Evolutionary conservation across 2,888 invertebrate species (phyloP), one percentile per base, ranked within the genome.

Genomic region (Andrena fulva): DNA sequence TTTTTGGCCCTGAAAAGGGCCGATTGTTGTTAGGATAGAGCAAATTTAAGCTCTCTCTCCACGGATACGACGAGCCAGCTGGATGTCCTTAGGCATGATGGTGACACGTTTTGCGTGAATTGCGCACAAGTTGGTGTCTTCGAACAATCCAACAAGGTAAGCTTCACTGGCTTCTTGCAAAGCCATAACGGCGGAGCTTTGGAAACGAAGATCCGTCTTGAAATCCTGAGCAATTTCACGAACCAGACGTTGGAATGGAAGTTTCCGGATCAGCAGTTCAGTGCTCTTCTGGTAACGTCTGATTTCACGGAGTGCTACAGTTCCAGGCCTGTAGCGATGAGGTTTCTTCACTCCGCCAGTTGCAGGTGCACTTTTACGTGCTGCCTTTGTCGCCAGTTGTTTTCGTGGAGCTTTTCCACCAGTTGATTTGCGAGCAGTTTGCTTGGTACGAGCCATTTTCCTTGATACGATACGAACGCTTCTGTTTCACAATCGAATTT

Each of bases 381-480:
- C 98, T 31, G 98, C 98, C 95, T 99, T 99, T 62, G 98, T 98
- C 54, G 98, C 98, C 94, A 87, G 92, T 94, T 98, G 98, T 95
- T 98, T 99, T 91, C 98, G 97, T 80, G 98, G 98, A 91, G 98
- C 98, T 95, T 99, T 98, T 91, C 98, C 98, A 96, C 98, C 98
- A 75, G 98, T 98, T 0, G 98, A 98, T 95, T 99, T 99, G 96
- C 98, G 98, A 73, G 98, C 98, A 27, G 98, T 99, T 94, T 99
- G 98, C 96, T 99, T 99, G 29, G 98, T 99, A 97, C 98, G 98
- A 87, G 98, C 98, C 98, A 99, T 99, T 87, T 0, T 10, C 0
- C 1, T 3, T 7, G 5, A 4, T 29, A 6, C 16, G 16, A 29
- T 6, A 59, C 27, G 27, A 20, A 4, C 8, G 0, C 12, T 24